Evolutionary conservation across 2,113 vertebrate species (phyloP).

Genomic region (Tragelaphus buxtoni): DNA sequence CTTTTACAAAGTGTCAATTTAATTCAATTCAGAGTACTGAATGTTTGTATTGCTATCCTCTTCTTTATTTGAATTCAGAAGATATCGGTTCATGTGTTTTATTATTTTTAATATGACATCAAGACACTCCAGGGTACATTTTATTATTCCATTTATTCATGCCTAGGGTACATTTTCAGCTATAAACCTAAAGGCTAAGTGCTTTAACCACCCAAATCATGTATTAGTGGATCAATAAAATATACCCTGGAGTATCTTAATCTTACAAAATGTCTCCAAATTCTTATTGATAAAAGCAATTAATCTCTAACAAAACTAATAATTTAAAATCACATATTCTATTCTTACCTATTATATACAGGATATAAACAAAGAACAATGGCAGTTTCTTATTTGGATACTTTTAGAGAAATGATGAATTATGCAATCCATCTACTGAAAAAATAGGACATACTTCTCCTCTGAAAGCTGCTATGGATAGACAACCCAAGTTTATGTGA

Average conservation of each 20-base stretch:
- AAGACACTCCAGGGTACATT: conserved; percentile 59
- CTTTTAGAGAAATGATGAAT: conserved; percentile 3
- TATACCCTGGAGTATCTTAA: conserved; percentile 38
- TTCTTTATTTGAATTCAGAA: conserved; percentile 65
- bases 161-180: conserved; percentile 49
- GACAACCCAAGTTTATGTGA: neutral
- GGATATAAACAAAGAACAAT: neutral
- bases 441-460: neutral
- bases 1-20: too few relatives aligned
- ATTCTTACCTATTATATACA: conserved; percentile 19
- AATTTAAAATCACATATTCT: conserved; percentile 49
- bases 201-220: conserved; percentile 55
- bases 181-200: conserved; percentile 67
- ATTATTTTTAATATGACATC: conserved; percentile 74
- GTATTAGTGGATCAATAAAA: conserved; percentile 71
- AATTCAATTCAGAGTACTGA: conserved; percentile 15
- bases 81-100: conserved; percentile 52
- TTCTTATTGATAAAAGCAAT: conserved; percentile 58
- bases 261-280: conserved; percentile 50
- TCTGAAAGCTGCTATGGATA: neutral
- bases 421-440: neutral
- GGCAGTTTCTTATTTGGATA: conserved; percentile 8
- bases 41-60: conserved; percentile 51
- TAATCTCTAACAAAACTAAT: conserved; percentile 64
- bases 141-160: conserved; percentile 72